A percentile compares a stretch with the other conserved stretches of the same genome.
Evolutionary conservation across 2,113 vertebrate species (phyloP).

Genomic region (Ophiodon elongatus): DNA sequence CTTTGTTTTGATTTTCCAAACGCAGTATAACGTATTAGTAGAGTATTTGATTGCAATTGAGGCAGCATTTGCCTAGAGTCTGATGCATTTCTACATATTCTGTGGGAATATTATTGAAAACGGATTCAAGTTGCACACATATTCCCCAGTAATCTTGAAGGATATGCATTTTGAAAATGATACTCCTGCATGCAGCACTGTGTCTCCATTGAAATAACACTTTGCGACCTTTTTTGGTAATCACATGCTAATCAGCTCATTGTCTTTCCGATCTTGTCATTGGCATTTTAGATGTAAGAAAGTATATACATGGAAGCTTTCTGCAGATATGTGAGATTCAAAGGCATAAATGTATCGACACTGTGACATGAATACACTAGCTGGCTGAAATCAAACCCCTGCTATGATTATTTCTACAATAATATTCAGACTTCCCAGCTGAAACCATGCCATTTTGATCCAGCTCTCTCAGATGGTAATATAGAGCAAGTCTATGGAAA

Average conservation of each 20-base stretch:
- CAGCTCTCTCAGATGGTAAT: slow-evolving; percentile 58
- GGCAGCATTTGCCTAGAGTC: background rate
- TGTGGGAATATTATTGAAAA: background rate
- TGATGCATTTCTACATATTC: background rate
- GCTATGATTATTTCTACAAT: slow-evolving; percentile 61
- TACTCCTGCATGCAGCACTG: background rate
- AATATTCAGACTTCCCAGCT: slow-evolving; percentile 50
- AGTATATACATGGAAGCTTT: slow-evolving; percentile 42
- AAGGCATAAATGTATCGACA: slow-evolving; percentile 35
- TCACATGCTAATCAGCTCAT: slow-evolving; percentile 64
- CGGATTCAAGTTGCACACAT: background rate
- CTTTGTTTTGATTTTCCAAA: background rate
- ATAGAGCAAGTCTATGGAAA: slow-evolving; percentile 75
- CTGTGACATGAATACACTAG: slow-evolving; percentile 55
- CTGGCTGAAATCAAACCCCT: slow-evolving; percentile 32
- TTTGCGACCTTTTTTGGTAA: slow-evolving; percentile 36
- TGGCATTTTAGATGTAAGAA: slow-evolving; percentile 52
- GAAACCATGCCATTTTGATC: slow-evolving; percentile 63
- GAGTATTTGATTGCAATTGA: background rate
- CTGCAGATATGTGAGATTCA: slow-evolving; percentile 50
- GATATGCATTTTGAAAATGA: slow-evolving; percentile 16
- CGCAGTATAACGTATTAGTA: no score
- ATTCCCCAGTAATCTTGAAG: slow-evolving; percentile 3
- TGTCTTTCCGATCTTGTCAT: slow-evolving; percentile 60
- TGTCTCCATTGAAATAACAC: slow-evolving; percentile 46